Evolutionary conservation across 2,113 vertebrate species (phyloP).

Genomic region (Halcyon malimbica): DNA sequence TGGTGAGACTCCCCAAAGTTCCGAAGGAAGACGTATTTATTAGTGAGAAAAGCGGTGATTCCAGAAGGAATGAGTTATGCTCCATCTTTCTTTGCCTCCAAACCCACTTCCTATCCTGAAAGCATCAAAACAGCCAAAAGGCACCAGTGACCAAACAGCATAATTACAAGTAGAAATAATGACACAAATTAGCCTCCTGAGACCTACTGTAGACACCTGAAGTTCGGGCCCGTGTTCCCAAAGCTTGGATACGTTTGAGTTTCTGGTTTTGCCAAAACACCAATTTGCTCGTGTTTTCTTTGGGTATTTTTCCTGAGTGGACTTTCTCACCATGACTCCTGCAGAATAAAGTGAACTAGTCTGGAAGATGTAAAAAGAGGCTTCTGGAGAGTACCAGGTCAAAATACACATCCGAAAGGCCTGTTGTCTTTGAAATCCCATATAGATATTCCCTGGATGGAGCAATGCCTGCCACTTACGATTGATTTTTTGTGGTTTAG

Average conservation of each 20-base stretch:
- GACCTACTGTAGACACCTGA: not conserved
- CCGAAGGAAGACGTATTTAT: not conserved
- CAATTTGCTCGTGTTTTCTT: conserved; percentile 14
- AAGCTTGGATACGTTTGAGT: not conserved
- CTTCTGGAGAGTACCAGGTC: conserved; percentile 26
- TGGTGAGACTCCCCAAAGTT: not conserved
- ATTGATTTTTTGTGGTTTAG: not conserved
- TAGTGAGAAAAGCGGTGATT: not conserved
- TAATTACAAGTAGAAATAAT: conserved; percentile 48
- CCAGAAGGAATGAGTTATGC: not conserved
- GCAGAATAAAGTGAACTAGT: conserved; percentile 9
- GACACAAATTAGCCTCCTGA: not conserved
- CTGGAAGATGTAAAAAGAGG: conserved; percentile 40
- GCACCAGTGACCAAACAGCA: not conserved
- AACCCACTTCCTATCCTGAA: conserved; percentile 38
- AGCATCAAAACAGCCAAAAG: conserved; percentile 9
- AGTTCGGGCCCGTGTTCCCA: not conserved
- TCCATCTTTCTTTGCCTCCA: conserved; percentile 8
- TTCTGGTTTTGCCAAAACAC: conserved; percentile 18
- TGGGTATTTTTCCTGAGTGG: conserved; percentile 31
- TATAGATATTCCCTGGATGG: not conserved
- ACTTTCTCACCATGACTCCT: conserved; percentile 19
- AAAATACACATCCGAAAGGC: not conserved
- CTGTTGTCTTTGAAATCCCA: conserved; percentile 16
- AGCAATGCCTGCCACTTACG: not conserved